A percentile compares a stretch with the other conserved stretches of the same genome.
Conservation (phyloP, 2,888 invertebrate genomes). For the Dynastes tityus region DNA sequence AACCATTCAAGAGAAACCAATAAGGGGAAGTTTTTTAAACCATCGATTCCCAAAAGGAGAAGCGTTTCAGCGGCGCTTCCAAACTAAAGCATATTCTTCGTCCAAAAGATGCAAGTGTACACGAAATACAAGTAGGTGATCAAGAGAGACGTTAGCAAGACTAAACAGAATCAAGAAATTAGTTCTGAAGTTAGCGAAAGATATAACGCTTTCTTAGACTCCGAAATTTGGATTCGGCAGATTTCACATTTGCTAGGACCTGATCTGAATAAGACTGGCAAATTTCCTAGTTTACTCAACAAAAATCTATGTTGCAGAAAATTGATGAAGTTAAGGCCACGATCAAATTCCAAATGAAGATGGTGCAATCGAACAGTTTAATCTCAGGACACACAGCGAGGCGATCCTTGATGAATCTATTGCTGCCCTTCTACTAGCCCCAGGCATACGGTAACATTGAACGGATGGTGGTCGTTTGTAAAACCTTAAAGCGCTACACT, state of each 20-base stretch:
- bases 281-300: conserved; percentile 99
- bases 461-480: too few species aligned
- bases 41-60: conserved; percentile 99
- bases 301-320: conserved; percentile 95
- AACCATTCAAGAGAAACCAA: conserved; percentile 82
- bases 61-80: conserved; percentile 99
- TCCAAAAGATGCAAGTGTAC: conserved; percentile 98
- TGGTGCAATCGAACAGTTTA: conserved; percentile 76
- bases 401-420: too few species aligned
- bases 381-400: too few species aligned
- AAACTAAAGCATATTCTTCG: conserved; percentile 98
- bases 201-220: conserved; percentile 99
- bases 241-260: conserved; percentile 98
- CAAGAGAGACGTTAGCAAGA: conserved; percentile 99
- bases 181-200: conserved; percentile 98
- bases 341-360: conserved; percentile 99
- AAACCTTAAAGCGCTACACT: too few species aligned
- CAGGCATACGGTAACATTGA: too few species aligned
- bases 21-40: conserved; percentile 97
- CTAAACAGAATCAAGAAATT: conserved; percentile 99
- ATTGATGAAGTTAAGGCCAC: conserved; percentile 99
- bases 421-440: too few species aligned
- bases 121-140: conserved; percentile 86
- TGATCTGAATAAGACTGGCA: conserved; percentile 99
- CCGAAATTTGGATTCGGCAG: conserved; percentile 99